Evolutionary conservation across 2,888 invertebrate genomes (phyloP), one percentile per base, ranked within the genome.

Genomic region (Parasteatoda lunata): DNA sequence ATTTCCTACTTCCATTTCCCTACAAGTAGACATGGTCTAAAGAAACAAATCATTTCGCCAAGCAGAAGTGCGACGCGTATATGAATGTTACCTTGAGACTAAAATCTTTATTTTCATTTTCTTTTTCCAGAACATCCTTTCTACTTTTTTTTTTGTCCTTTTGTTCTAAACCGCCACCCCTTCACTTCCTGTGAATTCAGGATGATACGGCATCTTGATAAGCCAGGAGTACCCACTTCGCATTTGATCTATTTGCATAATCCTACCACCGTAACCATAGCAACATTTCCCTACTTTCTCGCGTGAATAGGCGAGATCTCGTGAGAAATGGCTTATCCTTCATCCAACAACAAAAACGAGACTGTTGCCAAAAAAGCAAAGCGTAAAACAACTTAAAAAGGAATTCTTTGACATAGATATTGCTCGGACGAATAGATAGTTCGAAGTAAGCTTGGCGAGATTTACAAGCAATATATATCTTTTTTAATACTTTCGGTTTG

Each of bases 241-340:
- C 72, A 52, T 73, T 45, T 52, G 52, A 48, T 71, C 68, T 49
- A 81, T 81, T 81, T 81, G 75, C 81, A 81, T 81, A 81, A 75
- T 81, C 81, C 81, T 5, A 15, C 69, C 48, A 30, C 30, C 30
- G 81, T 81, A 75, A 11, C 81, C 75, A 81, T 75, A 49, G 75
- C 45, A 52, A 80, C 80, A n/a, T n/a, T 59, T 59, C n/a, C 59
- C n/a, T n/a, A n/a, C 59, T n/a, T 59, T 59, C n/a, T 59, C n/a
- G n/a, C 59, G 59, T n/a, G 11, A n/a, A 9, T 59, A n/a, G 9
- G 9, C 59, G 9, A 13, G 59, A 59, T 59, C 59, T n/a, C n/a
- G 59, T 59, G 59, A 59, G 59, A 59, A 59, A 30, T 30, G 9
- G 59, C 59, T 59, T 59, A n/a, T 7, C n/a, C 59, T 13, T n/a